Evolutionary conservation across 64 coral and sea anemone species (phyloP), one percentile per base, ranked within the genome.

Genomic region (Pocillopora damicornis): DNA sequence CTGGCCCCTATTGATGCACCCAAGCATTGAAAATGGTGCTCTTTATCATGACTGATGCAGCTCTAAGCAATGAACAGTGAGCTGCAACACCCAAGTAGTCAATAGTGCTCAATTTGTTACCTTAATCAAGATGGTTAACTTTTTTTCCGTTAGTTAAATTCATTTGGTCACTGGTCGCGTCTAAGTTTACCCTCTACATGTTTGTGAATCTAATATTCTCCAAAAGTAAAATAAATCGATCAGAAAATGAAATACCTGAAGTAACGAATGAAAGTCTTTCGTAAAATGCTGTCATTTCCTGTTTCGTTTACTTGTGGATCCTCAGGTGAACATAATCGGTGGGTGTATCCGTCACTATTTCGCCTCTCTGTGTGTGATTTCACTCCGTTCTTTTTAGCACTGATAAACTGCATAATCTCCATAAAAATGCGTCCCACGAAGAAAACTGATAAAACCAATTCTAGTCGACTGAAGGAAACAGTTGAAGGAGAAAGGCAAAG

Each of bases 371-470:
- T 20, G 22, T 20, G 22, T 71, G 1, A 13, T 67, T 71, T 71
- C 11, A 20, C 11, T 23, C 67, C 67, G n/a, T 4, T 11, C 22
- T 71, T 71, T 71, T 20, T n/a, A 6, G 10, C 22, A 7, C 20
- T 10, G 9, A 71, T 51, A 69, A 69, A 5, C 20, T 86, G 82
- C 11, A 72, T 23, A 1, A 38, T 5, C 26, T 86, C 83, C 12
- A 59, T 58, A 12, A 86, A 5, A 45, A 7, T 58, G 37, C 83
- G 83, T 7, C 83, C 83, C 45, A 59, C 14, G 18, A 73, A 86
- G 65, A 86, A 86, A 51, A 86, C 37, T 1, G 73, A 42, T 34
- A 86, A 73, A 4, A 63, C 5, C 83, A 65, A 73, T 36, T 86
- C 83, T 22, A 73, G 34, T 56, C 15, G 25, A 37, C 65, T 86